Base-by-base conservation (phyloP, 2,797 vertebrate genomes). In the Centroberyx gerrardi region DNA sequence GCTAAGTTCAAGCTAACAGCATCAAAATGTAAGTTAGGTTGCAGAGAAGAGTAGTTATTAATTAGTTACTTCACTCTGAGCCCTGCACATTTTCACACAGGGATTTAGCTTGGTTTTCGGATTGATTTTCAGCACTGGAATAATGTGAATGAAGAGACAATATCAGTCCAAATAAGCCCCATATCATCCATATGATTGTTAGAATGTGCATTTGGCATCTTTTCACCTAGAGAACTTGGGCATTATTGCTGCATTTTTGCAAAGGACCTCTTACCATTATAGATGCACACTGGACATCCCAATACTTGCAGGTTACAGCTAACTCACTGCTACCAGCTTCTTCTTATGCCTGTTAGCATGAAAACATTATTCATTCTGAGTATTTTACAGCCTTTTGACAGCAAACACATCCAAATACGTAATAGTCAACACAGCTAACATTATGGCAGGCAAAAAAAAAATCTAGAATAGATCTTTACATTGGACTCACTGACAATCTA, bases 251-350 rank as follows among this genome's bases (percentile, higher is more conserved):
- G 17, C 15, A 2, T n/a, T 49, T 17, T 49, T 49, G 17, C 15
- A 36, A 36, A 36, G 42, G 29, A n/a, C 5, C 9, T 55, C 10
- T 51, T 31, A 31, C 3, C 8, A 58, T 44, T 60, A 13, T 15
- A 66, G 31, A 46, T 68, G 15, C 40, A 72, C 17, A 55, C 7
- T 67, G 36, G 33, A 18, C 6, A 54, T 72, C 2, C 33, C 7
- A 33, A 33, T 33, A 33, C 7, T 33, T 33, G 4, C 33, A 33
- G 33, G 33, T 4, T 33, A 22, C 22, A 22, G 33, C 0, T 7
- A 33, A 5, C 33, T 33, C 33, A 10, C 7, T 40, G 38, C 7
- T 9, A 40, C 8, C 38, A 10, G 7, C 8, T 10, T 33, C 33
- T 33, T 33, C 7, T 33, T 40, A 40, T 40, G 7, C 38, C 38